Conservation (phyloP, 2,888 invertebrate genomes). For the Tenthredo amoena region DNA sequence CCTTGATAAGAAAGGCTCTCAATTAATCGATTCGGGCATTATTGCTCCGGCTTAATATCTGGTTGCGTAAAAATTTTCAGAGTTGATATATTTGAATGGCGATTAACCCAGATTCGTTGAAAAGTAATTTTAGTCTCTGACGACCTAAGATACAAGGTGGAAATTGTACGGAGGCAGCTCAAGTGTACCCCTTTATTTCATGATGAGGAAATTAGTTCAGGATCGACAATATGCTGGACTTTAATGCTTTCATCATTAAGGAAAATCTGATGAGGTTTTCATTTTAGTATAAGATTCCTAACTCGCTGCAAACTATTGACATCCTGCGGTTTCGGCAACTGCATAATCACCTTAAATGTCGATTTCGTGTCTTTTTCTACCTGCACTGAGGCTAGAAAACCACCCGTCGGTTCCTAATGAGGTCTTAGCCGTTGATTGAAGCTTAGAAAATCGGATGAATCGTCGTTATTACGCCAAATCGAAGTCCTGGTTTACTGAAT, state of each 20-base stretch:
- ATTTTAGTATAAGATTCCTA: background rate
- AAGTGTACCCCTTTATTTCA: background rate
- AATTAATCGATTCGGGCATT: too few relatives aligned
- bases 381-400: slow-evolving; percentile 9
- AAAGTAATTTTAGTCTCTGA: too few relatives aligned
- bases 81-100: too few relatives aligned
- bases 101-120: too few relatives aligned
- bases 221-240: background rate
- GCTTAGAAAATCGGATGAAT: slow-evolving; percentile 45
- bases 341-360: background rate
- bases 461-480: slow-evolving; percentile 48
- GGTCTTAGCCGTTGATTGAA: slow-evolving; percentile 38
- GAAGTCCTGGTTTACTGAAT: slow-evolving; percentile 30
- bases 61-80: too few relatives aligned
- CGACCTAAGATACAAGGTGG: too few relatives aligned
- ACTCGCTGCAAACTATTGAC: background rate
- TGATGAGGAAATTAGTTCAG: background rate
- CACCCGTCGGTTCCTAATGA: slow-evolving; percentile 48
- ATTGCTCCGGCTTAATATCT: too few relatives aligned
- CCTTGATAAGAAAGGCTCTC: too few relatives aligned
- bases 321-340: background rate
- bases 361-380: background rate
- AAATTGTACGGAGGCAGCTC: background rate
- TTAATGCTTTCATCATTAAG: background rate
- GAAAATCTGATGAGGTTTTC: background rate